Base-by-base conservation (phyloP, 2,797 vertebrate species). In the Echiichthys vipera region DNA sequence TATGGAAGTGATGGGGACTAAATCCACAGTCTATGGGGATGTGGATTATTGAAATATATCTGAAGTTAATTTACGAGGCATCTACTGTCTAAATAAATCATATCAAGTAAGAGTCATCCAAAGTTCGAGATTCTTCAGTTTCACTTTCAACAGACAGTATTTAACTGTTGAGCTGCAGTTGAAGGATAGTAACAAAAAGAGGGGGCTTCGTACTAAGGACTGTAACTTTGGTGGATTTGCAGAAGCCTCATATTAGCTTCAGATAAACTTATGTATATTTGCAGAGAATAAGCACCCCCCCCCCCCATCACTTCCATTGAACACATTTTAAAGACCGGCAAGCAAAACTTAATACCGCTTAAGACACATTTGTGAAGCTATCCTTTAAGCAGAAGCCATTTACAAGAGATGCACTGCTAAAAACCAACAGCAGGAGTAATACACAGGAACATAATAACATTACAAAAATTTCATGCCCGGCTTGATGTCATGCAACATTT, bases 401-500 rank as follows among this genome's bases (percentile, higher is more conserved):
- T 49, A 77, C 47, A 70, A 18, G 10, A 65, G 55, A 71, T 55
- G 46, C 34, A 37, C 40, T n/a, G 11, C 29, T 69, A 47, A 64
- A 73, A 71, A 13, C 50, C 47, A 45, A 27, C 32, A 69, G 36
- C 24, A 65, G 36, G 25, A 61, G 46, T 59, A n/a, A 53, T 30
- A 34, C 40, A 57, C 32, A 47, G 29, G 9, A 45, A 65, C 70
- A 74, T 57, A 43, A 70, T 39, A 67, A 63, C 32, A 59, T 39
- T 24, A 64, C 70, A 32, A 75, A 74, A 71, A 53, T 67, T 45
- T 77, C 37, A 80, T 78, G 78, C 30, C 39, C 53, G 50, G 55
- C 39, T 75, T 80, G 71, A 80, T 88, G 57, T 75, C 71, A 65
- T 71, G 45, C 62, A 65, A 29, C 64, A 49, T 80, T 71, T 78